Base-by-base conservation (phyloP, 2,113 vertebrate genomes). In the Erythrolamprus reginae region DNA sequence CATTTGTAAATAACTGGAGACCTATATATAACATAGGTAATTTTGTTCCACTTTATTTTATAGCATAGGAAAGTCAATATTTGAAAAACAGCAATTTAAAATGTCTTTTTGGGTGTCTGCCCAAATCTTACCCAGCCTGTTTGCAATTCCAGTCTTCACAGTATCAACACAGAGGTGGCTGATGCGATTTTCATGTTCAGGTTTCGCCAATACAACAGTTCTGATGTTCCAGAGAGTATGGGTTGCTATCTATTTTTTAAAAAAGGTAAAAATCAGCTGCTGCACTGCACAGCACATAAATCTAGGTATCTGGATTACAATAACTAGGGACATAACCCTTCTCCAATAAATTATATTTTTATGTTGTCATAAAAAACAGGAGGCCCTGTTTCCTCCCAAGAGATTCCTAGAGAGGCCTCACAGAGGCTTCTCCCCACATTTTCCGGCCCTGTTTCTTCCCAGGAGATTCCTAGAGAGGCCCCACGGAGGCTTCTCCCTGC, bases 141-240 rank as follows among this genome's bases (percentile, higher is more conserved):
- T 99, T 53, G 99, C 99, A 0, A 99, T 99, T 93, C 99, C 99
- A 0, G 99, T 99, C 96, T 99, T 99, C 93, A 99, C 99, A 0
- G 98, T 99, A 97, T 98, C 97, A 0, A 98, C 98, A 93, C 98
- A 99, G 93, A 99, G 91, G 90, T 99, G 99, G 47, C 99, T 99
- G 96, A 99, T 99, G 86, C 98, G 97, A 95, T 99, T 99, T 94
- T 99, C 99, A 0, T 99, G 99, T 92, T 99, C 98, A 0, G 98
- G 98, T 93, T 98, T 99, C 95, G 98, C 98, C 86, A 99, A 96
- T 23, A 99, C 97, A 38, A 99, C 94, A 0, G 99, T 99, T 50
- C 99, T 98, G 93, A 99, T 99, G 94, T 98, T 99, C 99, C 99
- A 99, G 93, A 99, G 98, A 0, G 99, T 99, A 85, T 99, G 98